phyloP scores from a whole-genome alignment of 2,888 invertebrate genomes.

The Meiosimyza decipiens region DNA sequence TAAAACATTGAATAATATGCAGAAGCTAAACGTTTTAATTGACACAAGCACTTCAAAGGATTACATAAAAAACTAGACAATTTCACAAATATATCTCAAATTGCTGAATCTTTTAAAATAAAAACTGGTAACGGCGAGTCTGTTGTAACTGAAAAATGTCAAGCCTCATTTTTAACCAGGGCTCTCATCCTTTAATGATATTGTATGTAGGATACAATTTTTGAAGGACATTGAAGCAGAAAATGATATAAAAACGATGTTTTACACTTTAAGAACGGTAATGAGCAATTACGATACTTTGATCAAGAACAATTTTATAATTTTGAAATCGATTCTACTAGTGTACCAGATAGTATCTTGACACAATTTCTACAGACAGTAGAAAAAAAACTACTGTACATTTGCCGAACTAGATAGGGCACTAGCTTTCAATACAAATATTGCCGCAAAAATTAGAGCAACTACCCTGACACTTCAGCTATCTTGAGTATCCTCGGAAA shows the following conservation, averaged over 20 bases:
- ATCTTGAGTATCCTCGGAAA: conserved; percentile 29
- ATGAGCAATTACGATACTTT: no score
- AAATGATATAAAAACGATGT: conserved; percentile 23
- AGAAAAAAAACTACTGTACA: conserved; percentile 1
- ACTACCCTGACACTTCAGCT: conserved; percentile 14
- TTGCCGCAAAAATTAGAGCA: conserved; percentile 12
- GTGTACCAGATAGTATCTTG: no score
- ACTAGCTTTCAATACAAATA: conserved; percentile 20
- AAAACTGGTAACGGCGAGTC: neutral
- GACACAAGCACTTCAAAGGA: neutral
- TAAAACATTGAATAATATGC: neutral
- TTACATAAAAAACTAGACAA: conserved; percentile 5
- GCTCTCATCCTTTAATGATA: no score
- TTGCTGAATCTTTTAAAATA: neutral
- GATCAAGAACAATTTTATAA: no score
- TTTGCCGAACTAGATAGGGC: conserved; percentile 23
- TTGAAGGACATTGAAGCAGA: conserved; percentile 21
- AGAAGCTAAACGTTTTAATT: no score
- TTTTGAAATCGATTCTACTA: neutral
- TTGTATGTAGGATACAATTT: conserved; percentile 10
- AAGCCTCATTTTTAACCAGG: neutral
- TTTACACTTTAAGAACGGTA: neutral
- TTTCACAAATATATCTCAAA: neutral
- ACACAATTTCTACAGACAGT: neutral
- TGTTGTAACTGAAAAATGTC: no score